phyloP scores from a whole-genome alignment of 2,888 invertebrate species.

The Neuroscelio doddi region DNA sequence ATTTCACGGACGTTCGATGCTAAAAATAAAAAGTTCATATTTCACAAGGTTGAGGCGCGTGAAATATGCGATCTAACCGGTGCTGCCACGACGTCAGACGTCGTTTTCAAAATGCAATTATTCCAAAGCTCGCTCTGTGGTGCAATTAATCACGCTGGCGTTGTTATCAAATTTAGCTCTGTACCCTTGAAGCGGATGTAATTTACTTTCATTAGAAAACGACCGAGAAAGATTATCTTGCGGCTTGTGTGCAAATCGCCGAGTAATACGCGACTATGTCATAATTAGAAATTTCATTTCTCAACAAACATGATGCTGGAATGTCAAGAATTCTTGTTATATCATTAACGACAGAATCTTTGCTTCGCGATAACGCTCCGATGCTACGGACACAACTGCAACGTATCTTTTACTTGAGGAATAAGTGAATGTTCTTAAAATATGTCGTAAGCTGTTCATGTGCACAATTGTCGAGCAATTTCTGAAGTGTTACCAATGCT shows the following conservation, averaged over 20 bases:
- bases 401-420: no score
- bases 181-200: conserved; percentile 38
- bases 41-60: conserved; percentile 33
- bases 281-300: conserved; percentile 23
- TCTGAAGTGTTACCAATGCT: no score
- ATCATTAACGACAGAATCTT: no score
- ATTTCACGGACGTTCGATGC: conserved; percentile 29
- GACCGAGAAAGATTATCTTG: conserved; percentile 35
- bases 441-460: no score
- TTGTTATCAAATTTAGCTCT: conserved; percentile 45
- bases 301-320: neutral
- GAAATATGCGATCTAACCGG: conserved; percentile 36
- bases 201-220: conserved; percentile 42
- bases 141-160: conserved; percentile 38
- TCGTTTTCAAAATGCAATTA: conserved; percentile 44
- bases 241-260: conserved; percentile 28
- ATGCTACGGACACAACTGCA: no score
- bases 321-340: conserved; percentile 1
- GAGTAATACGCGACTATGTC: conserved; percentile 23
- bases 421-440: no score
- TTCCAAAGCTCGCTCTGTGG: conserved; percentile 34
- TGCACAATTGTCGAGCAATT: no score
- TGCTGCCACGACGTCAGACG: conserved; percentile 32
- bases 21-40: conserved; percentile 26
- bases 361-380: no score